Percentiles rank a stretch among this genome's conserved stretches.
phyloP scores from a whole-genome alignment of 2,113 vertebrate species.

The Ceyx margarethae region DNA sequence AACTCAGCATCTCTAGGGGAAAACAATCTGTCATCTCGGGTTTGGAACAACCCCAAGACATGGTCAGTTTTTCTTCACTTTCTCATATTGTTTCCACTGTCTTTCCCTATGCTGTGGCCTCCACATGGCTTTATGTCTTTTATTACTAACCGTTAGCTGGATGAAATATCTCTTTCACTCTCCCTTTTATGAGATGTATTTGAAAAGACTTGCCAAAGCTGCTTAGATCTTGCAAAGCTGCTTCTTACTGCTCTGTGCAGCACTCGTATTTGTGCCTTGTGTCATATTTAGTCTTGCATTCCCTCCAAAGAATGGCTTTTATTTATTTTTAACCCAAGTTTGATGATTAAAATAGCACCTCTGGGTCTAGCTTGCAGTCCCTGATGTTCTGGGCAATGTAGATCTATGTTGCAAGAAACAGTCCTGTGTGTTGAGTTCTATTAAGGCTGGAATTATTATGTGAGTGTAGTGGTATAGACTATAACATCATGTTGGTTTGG shows the following conservation, averaged over 20 bases:
- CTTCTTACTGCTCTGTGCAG: background rate
- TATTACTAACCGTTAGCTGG: background rate
- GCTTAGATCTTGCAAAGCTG: background rate
- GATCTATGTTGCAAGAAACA: rapidly evolving
- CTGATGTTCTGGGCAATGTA: background rate
- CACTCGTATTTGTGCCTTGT: background rate
- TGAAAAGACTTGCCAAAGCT: background rate
- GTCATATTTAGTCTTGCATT: background rate
- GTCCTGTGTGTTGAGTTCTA: background rate
- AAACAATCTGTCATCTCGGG: background rate
- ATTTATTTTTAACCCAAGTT: background rate
- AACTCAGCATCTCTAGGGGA: background rate
- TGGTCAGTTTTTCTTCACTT: background rate
- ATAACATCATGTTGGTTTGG: background rate
- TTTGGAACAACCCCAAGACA: background rate
- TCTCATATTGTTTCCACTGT: background rate
- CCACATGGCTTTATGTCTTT: background rate
- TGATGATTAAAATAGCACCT: background rate
- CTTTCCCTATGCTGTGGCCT: background rate
- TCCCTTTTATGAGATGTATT: background rate
- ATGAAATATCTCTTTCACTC: background rate
- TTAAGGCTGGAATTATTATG: background rate
- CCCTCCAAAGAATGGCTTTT: background rate
- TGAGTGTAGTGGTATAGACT: background rate
- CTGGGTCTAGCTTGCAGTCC: background rate